A percentile compares a stretch with the other conserved stretches of the same genome.
These are phyloP conservation scores for Pseudopipra pipra DNA, from an alignment of 2,113 vertebrate species.

Conservation along the genomic window DNA sequence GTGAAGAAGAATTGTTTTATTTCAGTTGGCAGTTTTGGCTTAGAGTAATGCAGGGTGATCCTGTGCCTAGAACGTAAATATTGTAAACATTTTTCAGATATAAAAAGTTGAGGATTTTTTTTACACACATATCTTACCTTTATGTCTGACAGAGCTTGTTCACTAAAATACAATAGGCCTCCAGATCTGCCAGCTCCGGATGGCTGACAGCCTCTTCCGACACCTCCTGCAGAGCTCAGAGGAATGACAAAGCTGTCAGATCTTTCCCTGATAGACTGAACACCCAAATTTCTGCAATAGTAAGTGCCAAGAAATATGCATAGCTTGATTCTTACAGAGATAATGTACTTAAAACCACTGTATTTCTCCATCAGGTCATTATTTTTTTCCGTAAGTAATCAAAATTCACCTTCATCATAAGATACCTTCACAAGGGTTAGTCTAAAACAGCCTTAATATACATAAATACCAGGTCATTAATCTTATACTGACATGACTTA, in stretches of 20 bases:
- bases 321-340: not conserved
- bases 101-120: not conserved
- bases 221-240: constrained; percentile 45
- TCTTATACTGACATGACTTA: constrained; percentile 9
- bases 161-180: not conserved
- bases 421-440: not conserved
- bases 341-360: not conserved
- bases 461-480: not conserved
- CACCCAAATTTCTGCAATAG: constrained; percentile 10
- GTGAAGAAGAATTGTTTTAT: not conserved
- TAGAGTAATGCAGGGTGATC: not conserved
- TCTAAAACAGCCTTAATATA: not conserved
- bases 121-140: not conserved
- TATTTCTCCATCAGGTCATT: not conserved
- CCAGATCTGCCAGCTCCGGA: constrained; percentile 23
- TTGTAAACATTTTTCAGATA: not conserved
- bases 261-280: constrained; percentile 46
- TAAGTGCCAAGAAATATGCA: not conserved
- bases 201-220: constrained; percentile 40
- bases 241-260: constrained; percentile 62
- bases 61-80: not conserved
- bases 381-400: not conserved
- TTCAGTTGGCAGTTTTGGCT: not conserved
- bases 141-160: not conserved
- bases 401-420: not conserved